A percentile compares a stretch with the other conserved stretches of the same genome.
Evolutionary conservation across 92 coral and sea anemone genomes (phyloP).

Genomic region (Phenganax stokvisi): DNA sequence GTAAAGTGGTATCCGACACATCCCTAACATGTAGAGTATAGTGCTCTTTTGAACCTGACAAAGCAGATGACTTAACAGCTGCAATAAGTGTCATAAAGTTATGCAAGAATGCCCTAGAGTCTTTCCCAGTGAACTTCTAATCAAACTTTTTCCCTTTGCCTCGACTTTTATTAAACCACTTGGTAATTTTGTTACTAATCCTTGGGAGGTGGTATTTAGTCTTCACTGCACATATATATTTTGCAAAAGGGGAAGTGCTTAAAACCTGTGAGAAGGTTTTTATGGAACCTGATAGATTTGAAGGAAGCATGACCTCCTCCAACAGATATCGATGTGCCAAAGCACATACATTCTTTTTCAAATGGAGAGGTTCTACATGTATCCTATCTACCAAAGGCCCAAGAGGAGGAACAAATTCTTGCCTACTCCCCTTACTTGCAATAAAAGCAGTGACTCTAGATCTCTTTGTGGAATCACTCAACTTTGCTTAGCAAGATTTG

Average conservation of each 20-base stretch:
- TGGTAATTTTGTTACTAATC: constrained; percentile 17
- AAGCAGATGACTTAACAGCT: neutral
- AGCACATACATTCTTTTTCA: neutral
- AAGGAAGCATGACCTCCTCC: constrained; percentile 7
- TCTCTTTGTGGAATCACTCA: neutral
- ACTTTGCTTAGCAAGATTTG: constrained; percentile 2
- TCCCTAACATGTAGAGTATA: constrained; percentile 10
- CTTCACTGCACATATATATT: neutral
- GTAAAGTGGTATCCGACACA: too few species aligned
- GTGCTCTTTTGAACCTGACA: neutral
- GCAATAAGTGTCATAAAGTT: constrained; percentile 33
- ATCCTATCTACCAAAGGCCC: neutral
- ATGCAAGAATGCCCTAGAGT: constrained; percentile 26
- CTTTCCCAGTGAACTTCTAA: constrained; percentile 32
- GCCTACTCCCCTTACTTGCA: constrained; percentile 7
- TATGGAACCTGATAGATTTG: constrained; percentile 8
- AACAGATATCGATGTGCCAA: neutral
- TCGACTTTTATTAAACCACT: constrained; percentile 34
- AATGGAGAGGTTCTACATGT: constrained; percentile 2
- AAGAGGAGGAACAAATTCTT: constrained; percentile 6
- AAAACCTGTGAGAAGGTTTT: constrained; percentile 13
- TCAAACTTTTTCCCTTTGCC: constrained; percentile 23
- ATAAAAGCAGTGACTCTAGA: constrained; percentile 2
- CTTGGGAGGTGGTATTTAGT: constrained; percentile 7
- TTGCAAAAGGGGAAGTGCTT: constrained; percentile 13